Percentiles rank a stretch among this genome's conserved stretches.
These are phyloP conservation scores for Teleiodes luculella DNA, from an alignment of 2,888 invertebrate genomes.

Conservation along the genomic window DNA sequence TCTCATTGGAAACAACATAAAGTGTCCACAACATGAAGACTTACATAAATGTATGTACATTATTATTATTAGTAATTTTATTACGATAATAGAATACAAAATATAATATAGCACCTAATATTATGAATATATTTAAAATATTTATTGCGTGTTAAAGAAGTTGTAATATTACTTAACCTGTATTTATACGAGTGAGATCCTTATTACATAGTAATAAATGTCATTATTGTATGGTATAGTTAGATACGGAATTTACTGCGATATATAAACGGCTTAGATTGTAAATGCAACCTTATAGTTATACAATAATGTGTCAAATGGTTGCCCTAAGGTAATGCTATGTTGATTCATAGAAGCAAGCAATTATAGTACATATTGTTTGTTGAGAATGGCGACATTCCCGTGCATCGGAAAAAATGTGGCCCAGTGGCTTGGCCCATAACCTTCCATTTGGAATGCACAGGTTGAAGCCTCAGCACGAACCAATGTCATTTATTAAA, in stretches of 20 bases:
- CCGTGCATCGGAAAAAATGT: too few relatives aligned
- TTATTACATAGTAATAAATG: slow-evolving; percentile 21
- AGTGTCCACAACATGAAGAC: slow-evolving; percentile 60
- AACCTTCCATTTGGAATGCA: too few relatives aligned
- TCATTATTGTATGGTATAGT: not conserved
- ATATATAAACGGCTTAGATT: too few relatives aligned
- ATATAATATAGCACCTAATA: slow-evolving; percentile 15
- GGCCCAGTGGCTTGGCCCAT: too few relatives aligned
- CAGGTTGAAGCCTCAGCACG: too few relatives aligned
- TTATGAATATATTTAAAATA: slow-evolving; percentile 23
- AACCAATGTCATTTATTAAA: too few relatives aligned
- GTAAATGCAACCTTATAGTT: too few relatives aligned
- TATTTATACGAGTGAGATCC: slow-evolving; percentile 31
- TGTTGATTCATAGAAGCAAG: not conserved
- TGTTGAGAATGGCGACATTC: too few relatives aligned
- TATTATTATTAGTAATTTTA: slow-evolving; percentile 12
- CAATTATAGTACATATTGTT: too few relatives aligned
- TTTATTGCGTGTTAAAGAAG: slow-evolving; percentile 35
- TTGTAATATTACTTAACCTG: slow-evolving; percentile 1
- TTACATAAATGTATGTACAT: slow-evolving; percentile 37
- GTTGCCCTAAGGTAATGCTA: not conserved
- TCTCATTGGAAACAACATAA: slow-evolving; percentile 39
- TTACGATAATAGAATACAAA: not conserved
- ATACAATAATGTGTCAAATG: too few relatives aligned
- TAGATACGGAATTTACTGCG: not conserved